Conservation (phyloP, 2,797 vertebrate species). For the Falco berigora region DNA sequence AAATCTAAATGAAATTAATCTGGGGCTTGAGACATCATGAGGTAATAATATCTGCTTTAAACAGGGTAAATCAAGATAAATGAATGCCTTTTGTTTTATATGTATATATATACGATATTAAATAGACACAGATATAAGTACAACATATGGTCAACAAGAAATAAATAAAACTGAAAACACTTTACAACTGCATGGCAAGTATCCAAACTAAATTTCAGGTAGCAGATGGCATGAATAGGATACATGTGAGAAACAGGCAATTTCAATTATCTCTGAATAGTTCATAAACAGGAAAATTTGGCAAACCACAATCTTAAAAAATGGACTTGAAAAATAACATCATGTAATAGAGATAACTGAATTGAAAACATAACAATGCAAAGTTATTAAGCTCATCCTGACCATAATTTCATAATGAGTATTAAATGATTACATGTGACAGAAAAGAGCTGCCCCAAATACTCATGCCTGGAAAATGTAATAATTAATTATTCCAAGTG, state of each 20-base stretch:
- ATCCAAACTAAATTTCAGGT: constrained; percentile 68
- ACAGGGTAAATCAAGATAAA: constrained; percentile 27
- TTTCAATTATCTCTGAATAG: constrained; percentile 67
- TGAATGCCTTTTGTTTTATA: not conserved
- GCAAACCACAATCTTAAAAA: constrained; percentile 15
- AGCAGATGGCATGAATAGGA: constrained; percentile 65
- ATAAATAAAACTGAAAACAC: constrained; percentile 65
- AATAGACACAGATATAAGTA: constrained; percentile 26
- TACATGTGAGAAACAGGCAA: constrained; percentile 60
- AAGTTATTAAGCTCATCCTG: constrained; percentile 41
- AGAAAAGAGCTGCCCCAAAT: constrained; percentile 27
- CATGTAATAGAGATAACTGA: constrained; percentile 12
- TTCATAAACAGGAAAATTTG: constrained; percentile 64
- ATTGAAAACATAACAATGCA: constrained; percentile 39
- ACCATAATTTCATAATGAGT: constrained; percentile 49
- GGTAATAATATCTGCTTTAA: not conserved
- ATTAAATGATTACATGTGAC: constrained; percentile 28
- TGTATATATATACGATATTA: not conserved
- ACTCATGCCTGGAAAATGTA: constrained; percentile 3
- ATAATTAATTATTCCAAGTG: constrained; percentile 38
- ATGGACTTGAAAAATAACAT: constrained; percentile 42
- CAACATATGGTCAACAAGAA: constrained; percentile 53
- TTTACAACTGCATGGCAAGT: constrained; percentile 54
- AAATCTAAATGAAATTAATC: not conserved
- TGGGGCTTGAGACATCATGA: not conserved